A percentile compares a stretch with the other conserved stretches of the same genome.
These are phyloP conservation scores for Cydia fagiglandana DNA, from an alignment of 1,140 invertebrate species.

Conservation along the genomic window DNA sequence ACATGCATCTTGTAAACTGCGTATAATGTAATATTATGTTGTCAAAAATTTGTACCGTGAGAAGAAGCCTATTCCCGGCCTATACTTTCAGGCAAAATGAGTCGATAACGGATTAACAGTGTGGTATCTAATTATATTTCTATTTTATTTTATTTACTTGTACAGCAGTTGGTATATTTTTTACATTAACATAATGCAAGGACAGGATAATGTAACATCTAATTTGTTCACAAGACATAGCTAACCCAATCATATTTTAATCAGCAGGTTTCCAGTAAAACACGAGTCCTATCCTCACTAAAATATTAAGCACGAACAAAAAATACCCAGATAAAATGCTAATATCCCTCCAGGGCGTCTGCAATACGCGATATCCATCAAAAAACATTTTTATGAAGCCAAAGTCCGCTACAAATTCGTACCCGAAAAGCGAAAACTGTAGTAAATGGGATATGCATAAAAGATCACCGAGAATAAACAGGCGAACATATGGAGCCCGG, in stretches of 20 bases:
- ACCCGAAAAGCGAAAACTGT: conserved; percentile 28
- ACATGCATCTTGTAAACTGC: too few species aligned
- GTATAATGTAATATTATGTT: too few species aligned
- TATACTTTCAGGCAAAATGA: too few species aligned
- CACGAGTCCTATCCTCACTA: neutral
- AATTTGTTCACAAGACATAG: neutral
- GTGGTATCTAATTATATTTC: too few species aligned
- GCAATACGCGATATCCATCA: conserved; percentile 5
- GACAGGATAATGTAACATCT: neutral
- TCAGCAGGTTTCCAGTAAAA: too few species aligned
- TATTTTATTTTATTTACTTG: too few species aligned
- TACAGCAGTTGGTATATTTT: neutral
- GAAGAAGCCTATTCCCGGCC: too few species aligned
- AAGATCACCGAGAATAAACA: conserved; percentile 34
- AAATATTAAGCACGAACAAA: neutral
- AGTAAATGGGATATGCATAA: conserved; percentile 39
- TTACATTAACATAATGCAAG: neutral
- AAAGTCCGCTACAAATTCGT: conserved; percentile 33
- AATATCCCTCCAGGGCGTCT: conserved; percentile 25
- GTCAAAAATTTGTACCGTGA: too few species aligned
- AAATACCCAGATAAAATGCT: conserved; percentile 14
- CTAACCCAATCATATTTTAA: too few species aligned
- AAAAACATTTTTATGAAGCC: conserved; percentile 32
- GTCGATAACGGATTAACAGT: too few species aligned
- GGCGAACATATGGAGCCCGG: conserved; percentile 20